phyloP scores from a whole-genome alignment of 2,888 invertebrate species.

The Nomada fucata region DNA sequence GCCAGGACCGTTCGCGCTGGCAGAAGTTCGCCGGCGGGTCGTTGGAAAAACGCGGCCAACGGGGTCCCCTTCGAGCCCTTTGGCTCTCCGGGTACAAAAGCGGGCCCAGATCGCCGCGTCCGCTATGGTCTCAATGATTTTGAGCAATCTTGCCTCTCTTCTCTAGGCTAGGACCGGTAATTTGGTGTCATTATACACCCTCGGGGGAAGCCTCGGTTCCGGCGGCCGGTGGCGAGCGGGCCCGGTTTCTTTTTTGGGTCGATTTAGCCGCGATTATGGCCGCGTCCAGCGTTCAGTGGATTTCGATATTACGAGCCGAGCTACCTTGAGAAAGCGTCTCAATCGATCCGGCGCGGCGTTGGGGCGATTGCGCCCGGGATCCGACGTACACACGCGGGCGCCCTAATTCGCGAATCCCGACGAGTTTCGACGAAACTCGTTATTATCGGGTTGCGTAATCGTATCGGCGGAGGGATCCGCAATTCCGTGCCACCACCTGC shows the following conservation, averaged over 20 bases:
- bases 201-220: conserved; percentile 62
- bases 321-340: conserved; percentile 59
- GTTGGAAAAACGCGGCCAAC: not conserved
- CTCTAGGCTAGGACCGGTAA: conserved; percentile 77
- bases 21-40: not conserved
- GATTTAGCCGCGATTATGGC: conserved; percentile 73
- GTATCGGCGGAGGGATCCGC: conserved; percentile 47
- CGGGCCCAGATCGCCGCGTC: conserved; percentile 19
- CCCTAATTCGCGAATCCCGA: conserved; percentile 61
- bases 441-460: conserved; percentile 72
- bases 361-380: conserved; percentile 52
- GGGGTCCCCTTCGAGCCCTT: not conserved
- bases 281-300: conserved; percentile 63
- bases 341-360: conserved; percentile 25
- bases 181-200: conserved; percentile 83
- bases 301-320: conserved; percentile 64
- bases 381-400: conserved; percentile 55
- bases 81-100: conserved; percentile 59
- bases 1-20: not conserved
- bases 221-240: conserved; percentile 53
- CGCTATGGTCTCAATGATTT: conserved; percentile 75
- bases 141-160: conserved; percentile 57
- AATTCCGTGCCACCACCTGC: conserved; percentile 59
- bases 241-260: conserved; percentile 75
- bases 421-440: conserved; percentile 50